Conservation (phyloP, 2,888 invertebrate genomes). For the Seira musarum region DNA sequence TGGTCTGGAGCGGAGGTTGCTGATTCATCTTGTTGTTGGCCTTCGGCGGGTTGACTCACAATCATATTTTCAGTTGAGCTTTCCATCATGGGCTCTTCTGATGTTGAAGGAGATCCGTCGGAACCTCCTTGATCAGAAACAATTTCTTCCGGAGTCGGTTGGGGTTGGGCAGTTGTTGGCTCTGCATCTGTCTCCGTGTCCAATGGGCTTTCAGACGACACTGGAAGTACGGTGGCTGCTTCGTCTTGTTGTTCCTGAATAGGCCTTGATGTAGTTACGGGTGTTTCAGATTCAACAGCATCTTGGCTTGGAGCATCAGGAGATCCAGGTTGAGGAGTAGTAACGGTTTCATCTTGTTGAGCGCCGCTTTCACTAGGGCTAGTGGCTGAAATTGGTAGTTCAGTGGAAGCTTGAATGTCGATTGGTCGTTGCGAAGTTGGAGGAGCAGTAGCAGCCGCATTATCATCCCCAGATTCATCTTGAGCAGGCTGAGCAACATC, state of each 20-base stretch:
- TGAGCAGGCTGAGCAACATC: slow-evolving; percentile 16
- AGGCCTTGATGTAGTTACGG: too few relatives aligned
- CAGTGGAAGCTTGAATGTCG: slow-evolving; percentile 14
- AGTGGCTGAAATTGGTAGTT: slow-evolving; percentile 17
- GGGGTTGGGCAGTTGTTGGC: slow-evolving; percentile 15
- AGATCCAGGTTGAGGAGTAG: slow-evolving; percentile 11
- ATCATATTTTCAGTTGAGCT: slow-evolving; percentile 34
- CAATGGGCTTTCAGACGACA: slow-evolving; percentile 16
- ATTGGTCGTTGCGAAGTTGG: not conserved
- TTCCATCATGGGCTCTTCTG: slow-evolving; percentile 38
- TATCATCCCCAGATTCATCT: not conserved
- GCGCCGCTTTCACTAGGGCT: not conserved
- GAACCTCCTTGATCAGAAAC: slow-evolving; percentile 21
- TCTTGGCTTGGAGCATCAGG: slow-evolving; percentile 7
- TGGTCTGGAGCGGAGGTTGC: slow-evolving; percentile 10
- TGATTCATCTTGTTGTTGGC: slow-evolving; percentile 29
- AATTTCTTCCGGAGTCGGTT: slow-evolving; percentile 14
- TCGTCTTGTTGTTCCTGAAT: slow-evolving; percentile 27
- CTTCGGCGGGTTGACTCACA: slow-evolving; percentile 22
- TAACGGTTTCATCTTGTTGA: slow-evolving; percentile 23
- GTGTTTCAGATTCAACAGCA: not conserved
- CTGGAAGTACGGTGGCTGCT: slow-evolving; percentile 17
- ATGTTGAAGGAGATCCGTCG: slow-evolving; percentile 3
- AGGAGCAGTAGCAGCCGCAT: slow-evolving; percentile 5
- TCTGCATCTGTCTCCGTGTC: slow-evolving; percentile 8